Base-by-base conservation (phyloP, 2,888 invertebrate genomes). In the Epirrhoe alternata region DNA sequence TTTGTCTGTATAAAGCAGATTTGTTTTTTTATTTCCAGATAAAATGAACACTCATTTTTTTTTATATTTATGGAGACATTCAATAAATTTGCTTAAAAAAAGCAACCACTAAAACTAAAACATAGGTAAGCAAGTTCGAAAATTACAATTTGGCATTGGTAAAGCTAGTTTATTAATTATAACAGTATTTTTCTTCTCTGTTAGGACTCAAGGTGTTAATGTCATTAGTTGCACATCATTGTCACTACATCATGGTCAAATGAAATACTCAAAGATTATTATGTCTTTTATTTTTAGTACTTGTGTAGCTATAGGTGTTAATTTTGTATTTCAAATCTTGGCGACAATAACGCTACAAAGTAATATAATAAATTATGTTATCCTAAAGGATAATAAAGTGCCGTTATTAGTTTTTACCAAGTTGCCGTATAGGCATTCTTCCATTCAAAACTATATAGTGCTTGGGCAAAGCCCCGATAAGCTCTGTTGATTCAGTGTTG, bases 171-270 rank as follows among this genome's bases (percentile, higher is more conserved):
- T 53, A 33, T 54, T 16, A 38, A 16, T 12, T 38, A 30, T 45
- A 55, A 45, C 24, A 55, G 45, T 45, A 42, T 30, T 45, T 45
- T 17, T 38, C 12, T 54, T 12, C 17, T 42, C 33, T 7, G 24
- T n/a, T n/a, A 55, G n/a, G 55, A 42, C 42, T 55, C 55, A 24
- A 42, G 17, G 38, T 55, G 56, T 31, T 60, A 50, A 49, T 62
- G 52, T 59, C 53, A 65, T 31, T 60, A 66, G 58, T 57, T 60
- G 12, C 51, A 49, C 52, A 51, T 38, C 38, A 64, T 56, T 69
- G 54, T 68, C 49, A 58, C 17, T 31, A 50, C 52, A 66, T 49
- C 61, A 61, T 17, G 53, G 52, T 53, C 51, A 59, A 45, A 24
- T 45, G 5, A 49, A 31, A 55, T 62, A 14, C 10, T 8, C 24